Percentiles rank a stretch among this genome's conserved stretches.
phyloP scores from a whole-genome alignment of 2,797 vertebrate species.

The Neoniphon sammara region DNA sequence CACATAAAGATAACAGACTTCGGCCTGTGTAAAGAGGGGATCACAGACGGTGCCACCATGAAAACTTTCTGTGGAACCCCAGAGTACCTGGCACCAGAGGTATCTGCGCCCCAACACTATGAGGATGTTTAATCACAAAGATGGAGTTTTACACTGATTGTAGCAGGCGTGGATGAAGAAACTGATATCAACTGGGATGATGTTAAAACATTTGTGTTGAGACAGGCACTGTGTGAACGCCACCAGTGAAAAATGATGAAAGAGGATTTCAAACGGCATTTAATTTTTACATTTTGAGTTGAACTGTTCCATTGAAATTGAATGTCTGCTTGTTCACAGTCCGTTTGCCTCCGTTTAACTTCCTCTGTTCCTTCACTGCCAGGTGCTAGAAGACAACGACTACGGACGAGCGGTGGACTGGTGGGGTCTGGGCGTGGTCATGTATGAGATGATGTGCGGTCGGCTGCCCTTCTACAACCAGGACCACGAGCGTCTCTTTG shows the following conservation, averaged over 20 bases:
- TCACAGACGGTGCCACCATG: constrained; percentile 95
- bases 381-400: constrained; percentile 97
- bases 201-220: too few species aligned
- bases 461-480: constrained; percentile 97
- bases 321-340: background rate
- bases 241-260: too few species aligned
- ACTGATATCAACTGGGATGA: background rate
- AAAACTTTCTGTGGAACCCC: constrained; percentile 97
- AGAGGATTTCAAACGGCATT: too few species aligned
- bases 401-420: constrained; percentile 96
- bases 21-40: constrained; percentile 96
- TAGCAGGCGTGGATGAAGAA: background rate
- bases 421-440: constrained; percentile 97
- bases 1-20: constrained; percentile 98
- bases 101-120: constrained; percentile 58
- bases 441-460: constrained; percentile 99
- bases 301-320: too few species aligned
- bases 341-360: background rate
- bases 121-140: background rate
- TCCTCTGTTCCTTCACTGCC: background rate
- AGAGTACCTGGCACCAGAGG: constrained; percentile 95
- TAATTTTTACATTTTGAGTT: too few species aligned
- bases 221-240: too few species aligned
- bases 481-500: constrained; percentile 95
- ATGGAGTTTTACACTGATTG: too few species aligned